Percentiles rank a stretch among this genome's conserved stretches.
Conservation (phyloP, 2,888 invertebrate species). For the Julus scanicus region DNA sequence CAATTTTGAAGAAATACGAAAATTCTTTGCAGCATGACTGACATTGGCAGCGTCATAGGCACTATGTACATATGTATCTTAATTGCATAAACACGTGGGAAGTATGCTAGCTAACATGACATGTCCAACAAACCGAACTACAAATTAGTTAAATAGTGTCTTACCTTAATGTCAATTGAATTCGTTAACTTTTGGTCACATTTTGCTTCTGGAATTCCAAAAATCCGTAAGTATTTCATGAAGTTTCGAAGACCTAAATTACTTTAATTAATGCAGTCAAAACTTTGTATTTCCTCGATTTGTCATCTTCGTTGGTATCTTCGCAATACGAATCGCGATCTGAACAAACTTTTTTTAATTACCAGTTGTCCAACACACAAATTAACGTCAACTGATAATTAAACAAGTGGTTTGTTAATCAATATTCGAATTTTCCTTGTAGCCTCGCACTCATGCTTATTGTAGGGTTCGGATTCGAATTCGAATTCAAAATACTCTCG, state of each 20-base stretch:
- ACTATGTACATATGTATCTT: too few species aligned
- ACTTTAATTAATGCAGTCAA: background rate
- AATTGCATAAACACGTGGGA: too few species aligned
- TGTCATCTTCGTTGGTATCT: too few species aligned
- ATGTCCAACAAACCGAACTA: too few species aligned
- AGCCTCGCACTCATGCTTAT: background rate
- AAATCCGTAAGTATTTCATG: background rate
- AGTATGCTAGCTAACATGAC: too few species aligned
- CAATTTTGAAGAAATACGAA: too few species aligned
- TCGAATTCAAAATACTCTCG: background rate
- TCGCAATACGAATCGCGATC: too few species aligned
- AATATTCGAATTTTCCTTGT: background rate
- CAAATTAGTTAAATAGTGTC: background rate
- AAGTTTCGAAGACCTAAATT: background rate
- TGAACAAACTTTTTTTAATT: background rate
- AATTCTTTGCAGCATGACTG: too few species aligned
- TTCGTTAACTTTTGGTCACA: background rate
- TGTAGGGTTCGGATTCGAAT: background rate
- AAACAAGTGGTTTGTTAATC: background rate
- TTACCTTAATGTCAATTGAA: background rate
- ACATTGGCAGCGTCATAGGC: too few species aligned
- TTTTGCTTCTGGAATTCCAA: background rate
- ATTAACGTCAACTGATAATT: background rate
- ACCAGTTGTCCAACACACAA: background rate
- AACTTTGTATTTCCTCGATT: background rate